Base-by-base conservation (phyloP, 2,888 invertebrate species). In the Idaea straminata region DNA sequence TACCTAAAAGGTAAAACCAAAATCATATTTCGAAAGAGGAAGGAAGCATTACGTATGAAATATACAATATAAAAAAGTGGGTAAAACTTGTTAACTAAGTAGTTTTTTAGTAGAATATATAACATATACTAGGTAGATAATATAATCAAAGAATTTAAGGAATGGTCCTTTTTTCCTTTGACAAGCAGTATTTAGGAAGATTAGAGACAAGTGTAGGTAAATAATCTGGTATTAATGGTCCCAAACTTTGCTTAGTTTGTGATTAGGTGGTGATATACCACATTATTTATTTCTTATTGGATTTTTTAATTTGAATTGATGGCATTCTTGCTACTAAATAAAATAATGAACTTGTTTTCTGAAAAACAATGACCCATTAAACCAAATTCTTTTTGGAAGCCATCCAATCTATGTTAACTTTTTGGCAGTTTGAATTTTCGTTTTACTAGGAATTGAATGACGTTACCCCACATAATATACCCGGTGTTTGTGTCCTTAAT, bases 341-440 rank as follows among this genome's bases (percentile, higher is more conserved):
- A 47, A 47, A 47, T 47, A 10, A 47, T 7, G 10, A 47, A 47
- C 47, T 7, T 13, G 7, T 47, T 47, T 13, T 47, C 47, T 13
- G 47, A 47, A 47, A 47, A 47, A 47, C 47, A 47, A 47, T 47
- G 47, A 47, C 47, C 47, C 47, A 47, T 47, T 47, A 47, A 47
- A 47, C 47, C 13, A 47, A 47, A 13, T 47, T 47, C 47, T 10
- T 47, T 47, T 47, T 47, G 47, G 47, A 47, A 6, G 47, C 47
- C 47, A 47, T 47, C 47, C 47, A 47, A 13, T 6, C 47, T 47
- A 47, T 13, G 47, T 47, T 0, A 47, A 47, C 13, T 47, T 47
- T 47, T 47, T 47, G 47, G 7, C 47, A 47, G 47, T 47, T 47
- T 47, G 3, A 47, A 47, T 47, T 47, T 47, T 47, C 47, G 13